Conservation (phyloP, 2,888 invertebrate genomes). For the Apotomis capreana region DNA sequence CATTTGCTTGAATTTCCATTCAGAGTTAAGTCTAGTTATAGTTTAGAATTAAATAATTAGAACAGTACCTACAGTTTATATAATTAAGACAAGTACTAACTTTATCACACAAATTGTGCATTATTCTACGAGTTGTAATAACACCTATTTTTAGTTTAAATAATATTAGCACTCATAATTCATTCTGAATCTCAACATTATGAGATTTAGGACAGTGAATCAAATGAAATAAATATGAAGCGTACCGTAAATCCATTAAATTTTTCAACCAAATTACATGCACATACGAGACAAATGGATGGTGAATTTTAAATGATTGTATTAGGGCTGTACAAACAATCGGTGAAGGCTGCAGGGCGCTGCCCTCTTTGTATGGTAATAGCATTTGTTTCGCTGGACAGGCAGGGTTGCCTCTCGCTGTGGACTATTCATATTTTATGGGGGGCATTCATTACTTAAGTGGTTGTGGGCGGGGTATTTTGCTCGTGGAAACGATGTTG, state of each 20-base stretch:
- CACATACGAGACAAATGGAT: conserved; percentile 44
- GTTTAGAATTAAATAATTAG: too few relatives aligned
- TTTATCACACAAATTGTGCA: too few relatives aligned
- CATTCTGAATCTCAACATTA: background rate
- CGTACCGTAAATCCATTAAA: conserved; percentile 2
- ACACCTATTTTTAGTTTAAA: too few relatives aligned
- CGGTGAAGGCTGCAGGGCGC: conserved; percentile 53
- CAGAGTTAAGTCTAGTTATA: conserved; percentile 1
- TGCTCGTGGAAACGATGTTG: too few relatives aligned
- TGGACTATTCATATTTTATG: background rate
- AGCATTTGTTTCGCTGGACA: conserved; percentile 55
- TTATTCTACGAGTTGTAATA: too few relatives aligned
- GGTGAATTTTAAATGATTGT: conserved; percentile 64
- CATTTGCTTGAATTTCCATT: conserved; percentile 30
- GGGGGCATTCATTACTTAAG: too few relatives aligned
- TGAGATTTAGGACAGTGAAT: background rate
- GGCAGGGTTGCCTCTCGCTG: conserved; percentile 54
- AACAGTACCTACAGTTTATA: too few relatives aligned
- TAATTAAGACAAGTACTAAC: too few relatives aligned
- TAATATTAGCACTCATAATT: too few relatives aligned
- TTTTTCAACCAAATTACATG: conserved; percentile 21
- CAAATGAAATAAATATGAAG: background rate
- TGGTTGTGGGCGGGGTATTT: too few relatives aligned
- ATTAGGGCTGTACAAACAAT: conserved; percentile 64
- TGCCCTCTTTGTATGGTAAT: conserved; percentile 71